Evolutionary conservation across 2,113 vertebrate genomes (phyloP), one percentile per base, ranked within the genome.

Genomic region (Halichoeres trimaculatus): DNA sequence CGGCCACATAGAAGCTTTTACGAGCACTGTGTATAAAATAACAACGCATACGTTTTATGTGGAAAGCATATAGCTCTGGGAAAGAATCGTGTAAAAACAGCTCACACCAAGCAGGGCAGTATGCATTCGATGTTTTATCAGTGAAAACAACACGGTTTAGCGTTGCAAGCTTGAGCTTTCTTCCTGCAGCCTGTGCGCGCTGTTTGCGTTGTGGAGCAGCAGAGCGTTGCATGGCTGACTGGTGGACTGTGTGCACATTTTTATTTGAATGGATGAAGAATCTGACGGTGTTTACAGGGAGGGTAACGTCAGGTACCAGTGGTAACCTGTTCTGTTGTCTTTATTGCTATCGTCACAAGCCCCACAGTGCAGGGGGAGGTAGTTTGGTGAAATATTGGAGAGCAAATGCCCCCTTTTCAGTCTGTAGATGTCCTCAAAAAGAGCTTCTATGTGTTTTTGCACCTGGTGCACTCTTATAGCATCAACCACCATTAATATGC

Each of bases 131-230:
- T 24, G 26, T 14, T 26, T 48, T n/a, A 47, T 1, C 2, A 23
- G 41, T 34, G 5, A 19, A 26, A 9, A 56, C 19, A 55, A 5
- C 0, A 17, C 8, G 34, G 23, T 1, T 13, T 45, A 10, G 1
- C 3, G 40, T 10, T 35, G 43, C 61, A 36, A n/a, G 16, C n/a
- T 48, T 23, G 9, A 48, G 43, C n/a, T 34, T 58, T 8, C 54
- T 19, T 0, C 16, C 53, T 61, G 62, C 70, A 22, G 47, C 13
- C 4, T 47, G n/a, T 63, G 45, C 52, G 52, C 53, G 68, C 23
- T 47, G 58, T 65, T 70, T 67, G 79, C 50, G 47, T 2, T n/a
- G 70, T 40, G 55, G 5, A 45, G 71, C 52, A 51, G 68, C 68
- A 60, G 23, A 62, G 65, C 60, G 26, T 61, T 19, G 72, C 74